Evolutionary conservation across 2,888 invertebrate species (phyloP), one percentile per base, ranked within the genome.

Genomic region (Frankliniella fusca): DNA sequence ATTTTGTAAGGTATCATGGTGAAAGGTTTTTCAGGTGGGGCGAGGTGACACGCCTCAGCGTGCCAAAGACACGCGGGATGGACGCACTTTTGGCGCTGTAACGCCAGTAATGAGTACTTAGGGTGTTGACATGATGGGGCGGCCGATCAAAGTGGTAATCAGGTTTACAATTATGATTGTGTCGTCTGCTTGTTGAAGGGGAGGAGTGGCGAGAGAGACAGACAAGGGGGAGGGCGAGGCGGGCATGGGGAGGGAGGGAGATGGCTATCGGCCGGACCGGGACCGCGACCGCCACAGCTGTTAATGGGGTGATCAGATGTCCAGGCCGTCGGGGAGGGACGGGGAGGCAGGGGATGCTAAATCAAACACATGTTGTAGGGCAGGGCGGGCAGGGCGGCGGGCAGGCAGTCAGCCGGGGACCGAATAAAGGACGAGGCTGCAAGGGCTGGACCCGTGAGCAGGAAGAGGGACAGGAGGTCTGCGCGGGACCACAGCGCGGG

Each of bases 261-360:
- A 76, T 76, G 23, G 23, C 70, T 76, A 76, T 76, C 70, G 70
- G 38, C 38, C 38, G n/a, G n/a, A 23, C 23, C n/a, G n/a, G n/a
- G n/a, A 23, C 70, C 27, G 70, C 70, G 70, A 12, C 70, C 70
- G 70, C 70, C 70, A 23, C 70, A 76, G 70, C 70, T 76, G 70
- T 23, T 76, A 76, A 76, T 76, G 70, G 70, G 70, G 70, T 76
- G 70, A 76, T 76, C 70, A 76, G 70, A 76, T 76, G 70, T 76
- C 70, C 70, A 12, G 54, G 70, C 70, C 70, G 70, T 27, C 12
- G 10, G 27, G 70, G 70, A 27, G 70, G 27, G 70, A 76, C 10
- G 70, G 27, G 70, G 70, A 27, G 70, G 27, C 23, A 23, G 12
- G 70, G 12, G 27, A 27, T 76, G 70, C 70, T 76, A 76, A 76